These are phyloP conservation scores for Carollia perspicillata DNA, from an alignment of 2,113 vertebrate genomes.

Conservation along the genomic window DNA sequence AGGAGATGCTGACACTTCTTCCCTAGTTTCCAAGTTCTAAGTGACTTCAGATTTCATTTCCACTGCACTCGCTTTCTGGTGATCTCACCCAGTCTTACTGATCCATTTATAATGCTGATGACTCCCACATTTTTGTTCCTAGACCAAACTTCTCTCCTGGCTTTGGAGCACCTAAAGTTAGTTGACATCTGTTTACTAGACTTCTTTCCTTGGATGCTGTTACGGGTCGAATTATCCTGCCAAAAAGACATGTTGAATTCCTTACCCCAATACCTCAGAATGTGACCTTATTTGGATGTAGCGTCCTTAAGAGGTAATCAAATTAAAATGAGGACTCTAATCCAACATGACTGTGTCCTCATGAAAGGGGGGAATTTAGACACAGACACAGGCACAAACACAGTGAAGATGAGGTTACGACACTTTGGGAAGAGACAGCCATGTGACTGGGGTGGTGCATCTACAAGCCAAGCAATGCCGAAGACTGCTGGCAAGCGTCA, in stretches of 20 bases:
- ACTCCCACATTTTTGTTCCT: not conserved
- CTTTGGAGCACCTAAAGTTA: not conserved
- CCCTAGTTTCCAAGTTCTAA: not conserved
- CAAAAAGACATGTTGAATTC: not conserved
- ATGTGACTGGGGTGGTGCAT: not conserved
- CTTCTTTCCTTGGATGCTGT: not conserved
- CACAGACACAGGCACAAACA: not conserved
- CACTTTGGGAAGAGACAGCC: not conserved
- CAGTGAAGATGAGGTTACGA: not conserved
- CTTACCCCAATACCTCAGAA: not conserved
- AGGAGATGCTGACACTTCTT: conserved; percentile 29
- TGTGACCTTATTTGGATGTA: not conserved
- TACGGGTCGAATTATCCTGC: not conserved
- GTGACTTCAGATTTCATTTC: conserved; percentile 31
- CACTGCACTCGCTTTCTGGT: conserved; percentile 27
- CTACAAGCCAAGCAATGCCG: not conserved
- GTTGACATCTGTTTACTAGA: not conserved
- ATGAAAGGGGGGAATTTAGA: not conserved
- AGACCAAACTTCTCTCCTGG: not conserved
- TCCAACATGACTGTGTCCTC: not conserved
- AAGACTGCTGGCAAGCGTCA: not conserved
- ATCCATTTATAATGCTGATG: not conserved
- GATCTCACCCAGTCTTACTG: conserved; percentile 2
- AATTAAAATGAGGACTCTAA: not conserved
- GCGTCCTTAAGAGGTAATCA: not conserved